Conservation (phyloP, 2,113 vertebrate genomes). For the Laticauda laticaudata region DNA sequence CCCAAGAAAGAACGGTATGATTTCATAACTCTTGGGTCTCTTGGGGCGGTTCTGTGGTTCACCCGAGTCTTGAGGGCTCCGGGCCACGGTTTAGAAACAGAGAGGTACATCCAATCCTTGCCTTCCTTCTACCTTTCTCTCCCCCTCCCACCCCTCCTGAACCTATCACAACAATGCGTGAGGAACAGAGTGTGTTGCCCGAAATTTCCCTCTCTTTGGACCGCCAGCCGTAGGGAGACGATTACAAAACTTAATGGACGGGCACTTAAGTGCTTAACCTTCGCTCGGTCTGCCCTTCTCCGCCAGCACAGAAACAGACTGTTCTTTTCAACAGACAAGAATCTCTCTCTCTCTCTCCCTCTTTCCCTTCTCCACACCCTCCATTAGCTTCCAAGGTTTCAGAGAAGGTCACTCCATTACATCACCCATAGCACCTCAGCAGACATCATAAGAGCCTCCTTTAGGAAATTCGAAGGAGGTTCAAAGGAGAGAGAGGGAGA, state of each 20-base stretch:
- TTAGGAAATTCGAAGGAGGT: not conserved
- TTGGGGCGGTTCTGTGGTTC: not conserved
- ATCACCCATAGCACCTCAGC: slow-evolving; percentile 36
- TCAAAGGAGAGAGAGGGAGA: not conserved
- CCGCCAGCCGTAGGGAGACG: slow-evolving; percentile 52
- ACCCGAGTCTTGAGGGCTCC: not conserved
- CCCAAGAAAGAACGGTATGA: no score
- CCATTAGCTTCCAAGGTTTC: slow-evolving; percentile 56
- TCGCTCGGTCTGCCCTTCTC: slow-evolving; percentile 40
- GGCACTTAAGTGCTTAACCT: slow-evolving; percentile 52
- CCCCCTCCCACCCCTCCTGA: slow-evolving; percentile 46
- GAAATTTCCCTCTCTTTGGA: slow-evolving; percentile 45
- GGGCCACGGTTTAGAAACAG: slow-evolving; percentile 39
- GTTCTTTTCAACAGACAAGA: slow-evolving; percentile 45
- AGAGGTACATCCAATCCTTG: not conserved
- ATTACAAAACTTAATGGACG: slow-evolving; percentile 59
- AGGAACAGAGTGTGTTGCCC: slow-evolving; percentile 63
- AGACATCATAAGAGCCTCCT: slow-evolving; percentile 21
- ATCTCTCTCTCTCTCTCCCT: slow-evolving; percentile 35
- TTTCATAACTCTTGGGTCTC: not conserved
- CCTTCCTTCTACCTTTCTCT: slow-evolving; percentile 38
- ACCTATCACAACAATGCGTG: slow-evolving; percentile 48
- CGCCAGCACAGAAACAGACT: slow-evolving; percentile 43
- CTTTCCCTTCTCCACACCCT: slow-evolving; percentile 45
- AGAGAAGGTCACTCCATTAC: slow-evolving; percentile 49